phyloP scores from a whole-genome alignment of 2,113 vertebrate genomes.

The Vidua macroura region DNA sequence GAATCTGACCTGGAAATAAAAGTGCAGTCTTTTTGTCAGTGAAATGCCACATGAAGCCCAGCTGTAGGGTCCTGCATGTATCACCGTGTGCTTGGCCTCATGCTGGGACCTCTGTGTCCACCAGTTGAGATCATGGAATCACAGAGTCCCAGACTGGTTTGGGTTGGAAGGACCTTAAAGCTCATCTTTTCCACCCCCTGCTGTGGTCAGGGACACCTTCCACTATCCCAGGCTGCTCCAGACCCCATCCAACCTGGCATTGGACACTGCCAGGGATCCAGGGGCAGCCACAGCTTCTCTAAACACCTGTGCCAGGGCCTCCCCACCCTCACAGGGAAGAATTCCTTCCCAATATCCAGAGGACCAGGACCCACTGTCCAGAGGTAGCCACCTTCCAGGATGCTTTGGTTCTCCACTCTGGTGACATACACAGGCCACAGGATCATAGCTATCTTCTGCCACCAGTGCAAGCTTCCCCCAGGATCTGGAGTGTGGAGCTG shows the following conservation, averaged over 20 bases:
- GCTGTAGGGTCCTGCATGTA: not conserved
- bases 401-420: not conserved
- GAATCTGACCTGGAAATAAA: not conserved
- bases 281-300: not conserved
- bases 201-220: not conserved
- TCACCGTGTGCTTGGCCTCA: not conserved
- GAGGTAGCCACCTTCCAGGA: not conserved
- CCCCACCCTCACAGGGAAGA: fast-evolving
- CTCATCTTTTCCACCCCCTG: not conserved
- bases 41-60: not conserved
- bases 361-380: not conserved
- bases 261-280: not conserved
- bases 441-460: not conserved
- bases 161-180: not conserved
- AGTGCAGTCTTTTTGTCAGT: fast-evolving
- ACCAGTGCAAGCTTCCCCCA: not conserved
- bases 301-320: not conserved
- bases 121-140: not conserved
- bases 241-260: fast-evolving
- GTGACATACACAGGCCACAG: not conserved
- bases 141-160: not conserved
- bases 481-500: not conserved
- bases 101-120: not conserved
- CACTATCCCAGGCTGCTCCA: not conserved
- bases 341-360: not conserved